Evolutionary conservation across 2,113 vertebrate genomes (phyloP), one percentile per base, ranked within the genome.

Genomic region (Aramus guarauna): DNA sequence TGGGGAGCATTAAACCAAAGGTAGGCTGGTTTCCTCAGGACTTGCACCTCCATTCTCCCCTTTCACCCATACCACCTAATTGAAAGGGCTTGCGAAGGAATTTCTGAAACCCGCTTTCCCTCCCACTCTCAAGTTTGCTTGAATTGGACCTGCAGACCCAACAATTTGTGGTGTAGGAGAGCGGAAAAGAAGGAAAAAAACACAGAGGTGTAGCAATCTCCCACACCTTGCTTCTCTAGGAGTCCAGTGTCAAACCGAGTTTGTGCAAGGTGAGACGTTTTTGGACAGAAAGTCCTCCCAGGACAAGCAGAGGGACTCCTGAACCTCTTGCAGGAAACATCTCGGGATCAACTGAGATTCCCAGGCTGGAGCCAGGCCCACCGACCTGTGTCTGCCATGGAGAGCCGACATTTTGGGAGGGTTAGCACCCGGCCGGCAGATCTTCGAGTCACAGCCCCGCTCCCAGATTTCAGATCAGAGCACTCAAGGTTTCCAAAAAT

Each of bases 321-420:
- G 12, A 63, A 52, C 15, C 13, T 74, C 79, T 68, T 27, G 39
- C 19, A 58, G 36, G 48, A 58, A 93, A 15, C 12, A 48, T 66
- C 58, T 85, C 21, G 2, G 20, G 36, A 73, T 27, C 16, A 62
- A 22, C 17, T 69, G 67, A 83, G 50, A 73, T 68, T 88, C 53
- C 34, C 71, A 36, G 48, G 34, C 29, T 82, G 86, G 21, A 73
- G 15, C n/a, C 32, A 56, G 52, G 67, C 37, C 11, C 18, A 29
- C 29, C 2, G 5, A 45, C 67, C n/a, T 1, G 0, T 53, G 66
- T 64, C 74, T 8, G 2, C 56, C 30, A 72, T 0, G 2, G 39
- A 53, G 22, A 68, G 6, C 36, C 64, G 36, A 56, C n/a, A 64
- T 68, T 63, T 2, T 19, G 8, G 3, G 5, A 20, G 23, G 1